phyloP scores from a whole-genome alignment of 2,113 vertebrate genomes.

The Pomatostomus ruficeps region DNA sequence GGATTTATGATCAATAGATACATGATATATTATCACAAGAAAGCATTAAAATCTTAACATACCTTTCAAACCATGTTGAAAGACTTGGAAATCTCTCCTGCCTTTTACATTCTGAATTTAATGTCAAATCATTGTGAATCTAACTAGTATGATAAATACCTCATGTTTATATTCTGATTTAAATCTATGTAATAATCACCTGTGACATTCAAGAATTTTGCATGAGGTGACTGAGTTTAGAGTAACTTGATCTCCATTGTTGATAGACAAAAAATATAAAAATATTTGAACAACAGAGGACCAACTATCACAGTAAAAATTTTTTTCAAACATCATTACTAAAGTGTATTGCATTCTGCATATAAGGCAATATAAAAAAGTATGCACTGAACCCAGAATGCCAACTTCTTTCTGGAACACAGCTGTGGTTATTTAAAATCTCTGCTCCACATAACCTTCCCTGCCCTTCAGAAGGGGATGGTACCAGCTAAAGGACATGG shows the following conservation, averaged over 20 bases:
- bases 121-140: neutral
- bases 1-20: neutral
- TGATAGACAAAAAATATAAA: neutral
- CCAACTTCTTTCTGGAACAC: neutral
- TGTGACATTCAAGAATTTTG: neutral
- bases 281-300: neutral
- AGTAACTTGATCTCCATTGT: neutral
- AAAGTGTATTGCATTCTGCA: neutral
- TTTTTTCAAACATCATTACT: neutral
- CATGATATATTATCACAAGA: neutral
- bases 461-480: neutral
- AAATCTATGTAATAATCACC: neutral
- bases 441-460: neutral
- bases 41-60: neutral
- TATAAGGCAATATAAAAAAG: neutral
- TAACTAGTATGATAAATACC: neutral
- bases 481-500: neutral
- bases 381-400: neutral
- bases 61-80: neutral
- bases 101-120: neutral
- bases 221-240: neutral
- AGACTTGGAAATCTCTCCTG: neutral
- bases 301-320: fast-evolving
- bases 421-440: neutral
- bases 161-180: neutral